A percentile compares a stretch with the other conserved stretches of the same genome.
Evolutionary conservation across 2,797 vertebrate species (phyloP).

Genomic region (Ficedula albicollis): DNA sequence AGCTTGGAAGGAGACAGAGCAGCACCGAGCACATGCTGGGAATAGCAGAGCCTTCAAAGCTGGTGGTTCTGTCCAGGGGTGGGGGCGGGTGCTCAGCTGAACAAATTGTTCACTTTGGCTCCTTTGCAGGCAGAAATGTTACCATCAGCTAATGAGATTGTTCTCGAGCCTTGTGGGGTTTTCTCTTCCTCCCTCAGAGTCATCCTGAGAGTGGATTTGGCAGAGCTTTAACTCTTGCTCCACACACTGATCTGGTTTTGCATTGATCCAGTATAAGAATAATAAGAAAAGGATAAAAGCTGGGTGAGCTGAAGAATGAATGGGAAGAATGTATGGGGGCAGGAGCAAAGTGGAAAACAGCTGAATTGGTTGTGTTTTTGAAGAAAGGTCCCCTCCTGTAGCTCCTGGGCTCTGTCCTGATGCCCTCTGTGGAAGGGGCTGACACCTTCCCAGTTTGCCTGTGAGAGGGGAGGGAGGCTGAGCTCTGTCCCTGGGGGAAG

Average conservation of each 20-base stretch:
- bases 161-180: neutral
- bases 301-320: neutral
- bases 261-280: neutral
- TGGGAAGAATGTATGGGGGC: neutral
- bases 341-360: neutral
- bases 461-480: neutral
- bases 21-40: neutral
- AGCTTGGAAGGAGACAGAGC: neutral
- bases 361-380: neutral
- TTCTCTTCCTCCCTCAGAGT: constrained; percentile 1
- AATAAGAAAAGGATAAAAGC: neutral
- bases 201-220: neutral
- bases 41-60: constrained; percentile 16
- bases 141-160: constrained; percentile 20
- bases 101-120: constrained; percentile 58
- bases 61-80: neutral
- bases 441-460: neutral
- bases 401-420: neutral
- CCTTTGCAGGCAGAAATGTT: constrained; percentile 19
- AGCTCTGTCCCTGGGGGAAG: neutral
- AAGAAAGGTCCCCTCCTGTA: neutral
- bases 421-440: neutral
- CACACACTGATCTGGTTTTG: neutral
- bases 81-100: constrained; percentile 23
- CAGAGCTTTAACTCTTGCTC: constrained; percentile 4